Base-by-base conservation (phyloP, 2,888 invertebrate genomes). In the Mycogona germanica region DNA sequence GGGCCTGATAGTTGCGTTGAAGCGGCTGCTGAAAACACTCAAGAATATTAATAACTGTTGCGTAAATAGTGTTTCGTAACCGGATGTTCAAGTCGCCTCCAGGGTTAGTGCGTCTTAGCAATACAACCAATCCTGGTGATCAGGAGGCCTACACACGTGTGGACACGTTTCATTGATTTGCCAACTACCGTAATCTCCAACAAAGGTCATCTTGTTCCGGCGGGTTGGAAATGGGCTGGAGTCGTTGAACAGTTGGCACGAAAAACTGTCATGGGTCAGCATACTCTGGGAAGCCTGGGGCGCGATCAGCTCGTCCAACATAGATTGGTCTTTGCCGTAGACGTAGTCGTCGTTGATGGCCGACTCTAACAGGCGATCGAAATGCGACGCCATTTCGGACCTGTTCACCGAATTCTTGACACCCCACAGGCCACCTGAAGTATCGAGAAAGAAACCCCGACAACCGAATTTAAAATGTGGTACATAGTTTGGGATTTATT, bases 381-480 rank as follows among this genome's bases (percentile, higher is more conserved):
- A 32, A n/a, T 46, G 17, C 12, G 3, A 6, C 32, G 29, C 29
- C 52, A 52, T 49, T 19, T 32, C 19, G 9, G 12, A 17, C 12
- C 45, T 17, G 32, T 52, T 32, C 14, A 41, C n/a, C 2, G 28
- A 9, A 19, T 52, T 52, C 21, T 17, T 52, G 17, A 46, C 52
- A 6, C 52, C 52, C 52, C 52, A 52, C 52, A 52, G 45, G 14
- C 52, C 52, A 29, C 45, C 52, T 52, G 14, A n/a, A 49, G 6
- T n/a, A 45, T n/a, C 17, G 44, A 7, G 26, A 19, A 9, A 35
- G 35, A 45, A n/a, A 17, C 5, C n/a, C n/a, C n/a, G n/a, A 6
- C 23, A 40, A 6, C 7, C 23, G n/a, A 19, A 17, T 9, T 19
- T 6, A 9, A 40, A 17, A 6, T 9, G 6, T 19, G 17, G 21